phyloP scores from a whole-genome alignment of 2,113 vertebrate genomes.

The Perccottus glenii region DNA sequence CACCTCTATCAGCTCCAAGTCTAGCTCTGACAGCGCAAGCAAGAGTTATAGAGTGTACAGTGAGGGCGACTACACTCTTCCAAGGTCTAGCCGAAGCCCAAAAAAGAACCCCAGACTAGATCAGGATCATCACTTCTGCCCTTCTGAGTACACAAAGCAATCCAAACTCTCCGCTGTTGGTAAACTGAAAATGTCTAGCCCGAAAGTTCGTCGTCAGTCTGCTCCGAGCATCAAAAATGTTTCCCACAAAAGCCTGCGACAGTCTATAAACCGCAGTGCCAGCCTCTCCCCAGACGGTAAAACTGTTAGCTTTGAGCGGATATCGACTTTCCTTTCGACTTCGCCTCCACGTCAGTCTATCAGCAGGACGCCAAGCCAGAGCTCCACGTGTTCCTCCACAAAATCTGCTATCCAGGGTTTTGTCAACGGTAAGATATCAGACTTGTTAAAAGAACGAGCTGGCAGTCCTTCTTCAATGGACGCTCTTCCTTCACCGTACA shows the following conservation, averaged over 20 bases:
- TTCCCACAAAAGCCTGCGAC: slow-evolving; percentile 87
- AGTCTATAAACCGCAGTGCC: slow-evolving; percentile 86
- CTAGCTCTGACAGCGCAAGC: slow-evolving; percentile 56
- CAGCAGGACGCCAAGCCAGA: slow-evolving; percentile 84
- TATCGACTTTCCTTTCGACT: slow-evolving; percentile 55
- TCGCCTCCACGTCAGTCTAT: slow-evolving; percentile 86
- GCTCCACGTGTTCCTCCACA: slow-evolving; percentile 73
- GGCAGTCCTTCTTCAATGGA: slow-evolving; percentile 55
- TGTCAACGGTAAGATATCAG: slow-evolving; percentile 86
- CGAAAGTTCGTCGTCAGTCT: slow-evolving; percentile 87
- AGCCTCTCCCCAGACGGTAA: slow-evolving; percentile 86
- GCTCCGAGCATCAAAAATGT: slow-evolving; percentile 87
- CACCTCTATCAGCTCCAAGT: slow-evolving; percentile 82
- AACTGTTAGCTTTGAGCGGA: slow-evolving; percentile 79
- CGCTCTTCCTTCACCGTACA: slow-evolving; percentile 91
- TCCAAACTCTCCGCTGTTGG: slow-evolving; percentile 89
- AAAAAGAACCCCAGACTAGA: slow-evolving; percentile 82
- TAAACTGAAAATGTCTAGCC: slow-evolving; percentile 88
- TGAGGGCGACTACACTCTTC: slow-evolving; percentile 86
- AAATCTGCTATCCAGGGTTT: slow-evolving; percentile 85
- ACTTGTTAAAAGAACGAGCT: slow-evolving; percentile 82
- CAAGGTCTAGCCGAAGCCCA: slow-evolving; percentile 82
- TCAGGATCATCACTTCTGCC: slow-evolving; percentile 45
- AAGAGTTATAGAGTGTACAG: slow-evolving; percentile 62
- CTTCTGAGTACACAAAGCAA: slow-evolving; percentile 70